A percentile compares a stretch with the other conserved stretches of the same genome.
These are phyloP conservation scores for Ceyx melanurus DNA, from an alignment of 2,113 vertebrate genomes.

Conservation along the genomic window DNA sequence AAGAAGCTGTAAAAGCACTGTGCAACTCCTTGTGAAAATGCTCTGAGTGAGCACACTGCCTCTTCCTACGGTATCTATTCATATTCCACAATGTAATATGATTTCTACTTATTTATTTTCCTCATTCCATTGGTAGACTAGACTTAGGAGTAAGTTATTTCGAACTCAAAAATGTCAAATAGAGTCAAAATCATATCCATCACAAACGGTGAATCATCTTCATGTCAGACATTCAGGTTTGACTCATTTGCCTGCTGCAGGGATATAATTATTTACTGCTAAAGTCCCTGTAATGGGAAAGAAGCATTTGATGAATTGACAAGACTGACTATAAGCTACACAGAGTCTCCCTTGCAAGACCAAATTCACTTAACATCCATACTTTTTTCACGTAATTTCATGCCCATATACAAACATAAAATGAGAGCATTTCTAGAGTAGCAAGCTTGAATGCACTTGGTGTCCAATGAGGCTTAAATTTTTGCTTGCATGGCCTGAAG, in stretches of 20 bases:
- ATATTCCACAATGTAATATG: not conserved
- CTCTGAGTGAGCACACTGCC: not conserved
- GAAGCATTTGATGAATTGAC: not conserved
- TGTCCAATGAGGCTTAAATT: not conserved
- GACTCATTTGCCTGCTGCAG: not conserved
- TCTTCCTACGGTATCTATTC: not conserved
- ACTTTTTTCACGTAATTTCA: not conserved
- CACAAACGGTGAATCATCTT: constrained; percentile 20
- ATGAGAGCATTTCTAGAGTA: not conserved
- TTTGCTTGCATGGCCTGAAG: not conserved
- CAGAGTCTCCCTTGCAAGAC: not conserved
- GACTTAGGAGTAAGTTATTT: constrained; percentile 14
- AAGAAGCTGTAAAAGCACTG: not conserved
- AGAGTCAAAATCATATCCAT: constrained; percentile 1
- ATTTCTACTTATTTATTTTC: not conserved
- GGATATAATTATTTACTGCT: not conserved
- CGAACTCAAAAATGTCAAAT: constrained; percentile 22
- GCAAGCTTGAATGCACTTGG: not conserved
- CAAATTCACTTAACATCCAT: not conserved
- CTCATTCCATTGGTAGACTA: not conserved
- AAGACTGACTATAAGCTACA: not conserved
- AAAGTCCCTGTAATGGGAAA: not conserved
- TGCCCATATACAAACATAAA: not conserved
- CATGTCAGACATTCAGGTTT: not conserved
- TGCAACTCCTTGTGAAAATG: not conserved